Conservation (phyloP, 2,113 vertebrate genomes). For the Burhinus bistriatus region DNA sequence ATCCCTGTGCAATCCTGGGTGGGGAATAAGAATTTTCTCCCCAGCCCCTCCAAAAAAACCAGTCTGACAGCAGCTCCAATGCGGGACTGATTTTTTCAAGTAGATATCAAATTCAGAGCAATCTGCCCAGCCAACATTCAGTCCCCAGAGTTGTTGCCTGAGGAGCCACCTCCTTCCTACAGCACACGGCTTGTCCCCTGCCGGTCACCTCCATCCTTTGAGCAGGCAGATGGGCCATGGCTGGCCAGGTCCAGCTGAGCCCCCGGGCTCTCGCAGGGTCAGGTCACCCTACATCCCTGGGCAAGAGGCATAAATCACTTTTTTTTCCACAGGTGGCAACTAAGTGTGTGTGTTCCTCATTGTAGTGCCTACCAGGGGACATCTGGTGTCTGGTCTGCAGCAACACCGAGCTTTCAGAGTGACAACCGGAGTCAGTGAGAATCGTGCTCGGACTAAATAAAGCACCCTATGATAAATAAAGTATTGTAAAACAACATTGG, state of each 20-base stretch:
- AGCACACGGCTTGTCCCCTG: accelerated
- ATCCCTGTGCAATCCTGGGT: accelerated
- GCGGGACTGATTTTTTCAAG: background rate
- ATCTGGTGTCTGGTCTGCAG: background rate
- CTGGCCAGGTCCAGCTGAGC: accelerated
- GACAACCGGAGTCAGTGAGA: background rate
- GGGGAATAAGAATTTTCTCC: background rate
- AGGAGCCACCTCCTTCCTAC: background rate
- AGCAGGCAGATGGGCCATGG: background rate
- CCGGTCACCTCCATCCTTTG: background rate
- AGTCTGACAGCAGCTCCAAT: background rate
- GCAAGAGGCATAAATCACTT: background rate
- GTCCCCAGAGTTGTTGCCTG: background rate
- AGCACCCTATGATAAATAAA: background rate
- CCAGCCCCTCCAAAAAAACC: background rate
- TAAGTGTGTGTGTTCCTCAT: background rate
- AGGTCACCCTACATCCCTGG: background rate
- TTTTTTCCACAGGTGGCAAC: background rate
- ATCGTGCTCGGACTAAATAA: background rate
- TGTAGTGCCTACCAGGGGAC: background rate
- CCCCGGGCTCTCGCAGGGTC: background rate
- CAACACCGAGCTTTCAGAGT: background rate
- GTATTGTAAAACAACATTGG: background rate
- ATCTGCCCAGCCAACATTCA: accelerated
- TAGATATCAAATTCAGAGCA: background rate